Evolutionary conservation across 1,140 invertebrate genomes (phyloP).

Genomic region (Drosophila watanabei): DNA sequence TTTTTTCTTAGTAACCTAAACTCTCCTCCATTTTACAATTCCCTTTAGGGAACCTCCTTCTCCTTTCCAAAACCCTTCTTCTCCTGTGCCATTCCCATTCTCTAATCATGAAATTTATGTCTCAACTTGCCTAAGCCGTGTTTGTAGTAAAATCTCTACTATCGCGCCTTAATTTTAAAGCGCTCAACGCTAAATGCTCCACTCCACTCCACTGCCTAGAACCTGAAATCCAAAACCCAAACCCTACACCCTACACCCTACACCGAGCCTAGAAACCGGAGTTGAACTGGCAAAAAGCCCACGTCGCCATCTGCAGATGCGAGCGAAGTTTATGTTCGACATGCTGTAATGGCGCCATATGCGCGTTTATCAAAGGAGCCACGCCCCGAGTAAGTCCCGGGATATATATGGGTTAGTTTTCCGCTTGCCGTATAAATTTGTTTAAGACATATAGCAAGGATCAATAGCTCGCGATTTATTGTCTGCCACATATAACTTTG

Average conservation of each 20-base stretch:
- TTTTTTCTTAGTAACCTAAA: not conserved
- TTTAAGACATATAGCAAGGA: constrained; percentile 80
- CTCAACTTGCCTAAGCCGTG: constrained; percentile 51
- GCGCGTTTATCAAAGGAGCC: constrained; percentile 71
- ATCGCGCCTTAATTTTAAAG: constrained; percentile 76
- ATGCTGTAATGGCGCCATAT: constrained; percentile 78
- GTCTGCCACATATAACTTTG: constrained; percentile 77
- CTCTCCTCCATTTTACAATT: not conserved
- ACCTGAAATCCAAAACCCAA: not conserved
- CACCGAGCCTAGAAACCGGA: constrained; percentile 8
- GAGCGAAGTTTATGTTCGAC: constrained; percentile 78
- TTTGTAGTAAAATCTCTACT: constrained; percentile 61
- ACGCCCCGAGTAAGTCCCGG: constrained; percentile 49
- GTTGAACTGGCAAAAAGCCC: constrained; percentile 20
- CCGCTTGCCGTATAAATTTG: constrained; percentile 80
- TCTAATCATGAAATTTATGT: constrained; percentile 55
- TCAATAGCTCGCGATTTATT: constrained; percentile 80
- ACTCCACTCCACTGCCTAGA: not conserved
- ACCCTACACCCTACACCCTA: not conserved
- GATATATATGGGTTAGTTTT: constrained; percentile 69
- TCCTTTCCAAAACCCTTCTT: not conserved
- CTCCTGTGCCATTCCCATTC: not conserved
- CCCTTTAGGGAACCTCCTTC: not conserved
- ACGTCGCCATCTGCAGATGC: constrained; percentile 60
- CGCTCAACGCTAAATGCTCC: constrained; percentile 55